Base-by-base conservation (phyloP, 2,888 invertebrate species). In the Andrena camellia region DNA sequence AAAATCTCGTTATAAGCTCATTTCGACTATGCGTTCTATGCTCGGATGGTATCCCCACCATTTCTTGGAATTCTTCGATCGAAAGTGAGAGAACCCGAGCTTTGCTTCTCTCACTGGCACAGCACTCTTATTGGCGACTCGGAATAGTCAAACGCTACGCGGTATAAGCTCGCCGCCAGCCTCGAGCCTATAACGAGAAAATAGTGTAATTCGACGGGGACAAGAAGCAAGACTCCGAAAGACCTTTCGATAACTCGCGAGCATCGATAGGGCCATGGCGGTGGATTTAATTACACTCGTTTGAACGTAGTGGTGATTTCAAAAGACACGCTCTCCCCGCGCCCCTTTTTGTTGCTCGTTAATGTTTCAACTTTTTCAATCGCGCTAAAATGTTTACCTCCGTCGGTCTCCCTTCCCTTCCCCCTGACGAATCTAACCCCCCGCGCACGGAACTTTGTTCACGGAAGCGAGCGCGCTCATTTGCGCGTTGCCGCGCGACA, bases 291-390 rank as follows among this genome's bases (percentile, higher is more conserved):
- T 78, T 67, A 62, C 60, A 54, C 35, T 42, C 23, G 8, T 42
- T 57, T 35, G 33, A 6, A 35, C 57, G 29, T 42, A 48, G 63
- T 66, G 60, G 29, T 23, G 59, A 52, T 52, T 17, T 42, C 42
- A 17, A 42, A 50, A 71, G 29, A 26, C 63, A n/a, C 17, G 52
- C 54, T 72, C 52, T 26, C 52, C 10, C 17, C 52, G 17, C 72
- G 26, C 17, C n/a, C 60, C 50, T 52, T 60, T 78, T 63, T 69
- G 71, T 62, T 59, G 59, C 77, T 81, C 81, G 81, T 77, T 77
- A 81, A 72, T 64, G 59, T 68, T 69, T 60, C 71, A 86, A 86
- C 86, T 86, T 86, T 86, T 86, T 86, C 86, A 86, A 86, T 86
- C 78, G 70, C 75, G 75, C 63, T 81, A 81, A 86, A 86, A 86